A percentile compares a stretch with the other conserved stretches of the same genome.
Evolutionary conservation across 2,797 vertebrate species (phyloP).

Genomic region (Neoniphon sammara): DNA sequence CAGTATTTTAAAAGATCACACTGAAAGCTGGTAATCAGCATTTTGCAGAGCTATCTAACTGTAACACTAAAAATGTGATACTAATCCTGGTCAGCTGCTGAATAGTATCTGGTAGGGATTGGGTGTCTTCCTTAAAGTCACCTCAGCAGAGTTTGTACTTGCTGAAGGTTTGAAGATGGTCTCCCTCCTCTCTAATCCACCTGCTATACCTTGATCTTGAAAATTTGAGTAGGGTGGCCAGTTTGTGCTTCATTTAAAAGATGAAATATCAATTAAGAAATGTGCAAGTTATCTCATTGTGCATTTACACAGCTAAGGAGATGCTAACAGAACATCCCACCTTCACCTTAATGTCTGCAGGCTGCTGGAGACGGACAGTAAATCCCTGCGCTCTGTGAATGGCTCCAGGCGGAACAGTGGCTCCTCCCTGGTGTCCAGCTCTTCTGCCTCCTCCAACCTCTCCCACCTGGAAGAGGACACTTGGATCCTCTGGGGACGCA

Average conservation of each 20-base stretch:
- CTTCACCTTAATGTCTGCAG: constrained; percentile 74
- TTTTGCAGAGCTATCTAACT: no score
- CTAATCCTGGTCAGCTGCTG: no score
- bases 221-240: no score
- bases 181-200: neutral
- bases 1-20: no score
- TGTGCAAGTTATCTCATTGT: neutral
- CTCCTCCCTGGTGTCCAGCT: constrained; percentile 97
- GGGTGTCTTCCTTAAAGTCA: neutral
- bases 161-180: neutral
- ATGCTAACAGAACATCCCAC: neutral
- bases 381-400: constrained; percentile 95
- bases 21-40: no score
- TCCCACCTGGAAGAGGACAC: constrained; percentile 98
- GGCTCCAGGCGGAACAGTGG: constrained; percentile 97
- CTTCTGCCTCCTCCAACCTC: constrained; percentile 98
- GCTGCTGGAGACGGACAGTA: constrained; percentile 96
- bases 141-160: neutral
- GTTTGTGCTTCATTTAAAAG: neutral
- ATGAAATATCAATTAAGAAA: neutral
- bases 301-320: neutral
- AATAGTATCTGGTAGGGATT: neutral
- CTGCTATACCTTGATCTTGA: neutral
- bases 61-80: no score
- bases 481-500: constrained; percentile 98